Base-by-base conservation (phyloP, 2,113 vertebrate genomes). In the Catagonus wagneri region DNA sequence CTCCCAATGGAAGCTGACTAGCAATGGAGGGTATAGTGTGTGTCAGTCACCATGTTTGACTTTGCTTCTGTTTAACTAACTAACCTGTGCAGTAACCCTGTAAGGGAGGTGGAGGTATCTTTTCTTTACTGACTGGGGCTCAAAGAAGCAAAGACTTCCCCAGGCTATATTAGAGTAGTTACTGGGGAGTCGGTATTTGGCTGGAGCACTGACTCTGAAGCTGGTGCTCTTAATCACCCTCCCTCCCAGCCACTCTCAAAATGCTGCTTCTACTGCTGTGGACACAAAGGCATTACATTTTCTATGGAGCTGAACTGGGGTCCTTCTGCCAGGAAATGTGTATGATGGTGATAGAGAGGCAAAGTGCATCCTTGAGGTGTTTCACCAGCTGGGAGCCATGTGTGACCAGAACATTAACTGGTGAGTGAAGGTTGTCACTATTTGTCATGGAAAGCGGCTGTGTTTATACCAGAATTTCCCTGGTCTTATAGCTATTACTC, bases 391-490 rank as follows among this genome's bases (percentile, higher is more conserved):
- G 56, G 89, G 81, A 74, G 68, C 63, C 6, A 0, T 44, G 7
- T n/a, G 27, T 8, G 20, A 52, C 25, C 60, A 56, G 69, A 66
- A 29, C 17, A 54, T 34, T 81, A 34, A 63, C 29, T 84, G 14
- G n/a, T 44, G 27, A 34, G 39, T 96, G 75, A 54, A 74, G 69
- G n/a, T 79, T 89, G 75, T 34, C 72, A 27, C 78, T 81, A 16
- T 83, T n/a, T 89, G 66, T 76, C 83, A 39, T 88, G 56, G 79
- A 63, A 93, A 78, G 36, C 50, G 92, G 50, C 56, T 91, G 4
- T 66, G 44, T 91, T 63, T 83, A 25, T 56, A 44, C 25, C 58
- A 27, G 25, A 56, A 27, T 20, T 44, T 32, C 15, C 27, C 69
- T 66, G 50, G 25, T 75, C 63, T 69, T 68, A 3, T 19, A 66